Evolutionary conservation across 2,888 invertebrate species (phyloP).

Genomic region (Nowickia ferox): DNA sequence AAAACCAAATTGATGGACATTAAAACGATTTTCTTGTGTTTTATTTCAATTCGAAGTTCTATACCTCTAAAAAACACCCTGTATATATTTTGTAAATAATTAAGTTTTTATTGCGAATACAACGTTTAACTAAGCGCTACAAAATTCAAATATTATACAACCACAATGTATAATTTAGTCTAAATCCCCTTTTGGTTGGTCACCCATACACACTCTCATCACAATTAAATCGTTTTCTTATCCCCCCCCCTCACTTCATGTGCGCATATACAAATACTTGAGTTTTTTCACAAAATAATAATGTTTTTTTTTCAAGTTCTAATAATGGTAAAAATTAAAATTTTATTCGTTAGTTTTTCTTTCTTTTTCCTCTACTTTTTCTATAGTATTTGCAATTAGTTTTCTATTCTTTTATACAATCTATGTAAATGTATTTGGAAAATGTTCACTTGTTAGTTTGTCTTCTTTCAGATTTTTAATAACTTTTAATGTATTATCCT

Average conservation of each 20-base stretch:
- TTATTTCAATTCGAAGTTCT: too few relatives aligned
- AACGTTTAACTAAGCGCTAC: background rate
- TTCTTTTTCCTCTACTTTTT: constrained; percentile 7
- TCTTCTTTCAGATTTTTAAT: background rate
- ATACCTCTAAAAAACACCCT: too few relatives aligned
- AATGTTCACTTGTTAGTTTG: constrained; percentile 27
- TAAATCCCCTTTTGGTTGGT: background rate
- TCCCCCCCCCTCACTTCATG: background rate
- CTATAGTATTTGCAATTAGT: constrained; percentile 15
- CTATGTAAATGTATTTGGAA: constrained; percentile 15
- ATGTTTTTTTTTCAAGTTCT: constrained; percentile 27
- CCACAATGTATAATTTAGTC: background rate
- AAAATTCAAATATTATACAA: too few relatives aligned
- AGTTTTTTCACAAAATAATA: constrained; percentile 39
- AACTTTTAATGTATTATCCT: constrained; percentile 47
- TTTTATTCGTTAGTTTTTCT: constrained; percentile 22
- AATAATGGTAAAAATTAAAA: constrained; percentile 14
- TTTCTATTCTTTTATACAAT: constrained; percentile 1
- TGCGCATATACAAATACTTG: constrained; percentile 68
- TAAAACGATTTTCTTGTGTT: too few relatives aligned
- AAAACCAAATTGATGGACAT: too few relatives aligned
- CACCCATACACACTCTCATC: constrained; percentile 49
- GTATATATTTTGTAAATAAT: background rate
- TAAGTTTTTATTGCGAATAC: background rate
- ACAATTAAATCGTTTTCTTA: constrained; percentile 31